Conservation (phyloP, 2,797 vertebrate species). For the Centroberyx gerrardi region DNA sequence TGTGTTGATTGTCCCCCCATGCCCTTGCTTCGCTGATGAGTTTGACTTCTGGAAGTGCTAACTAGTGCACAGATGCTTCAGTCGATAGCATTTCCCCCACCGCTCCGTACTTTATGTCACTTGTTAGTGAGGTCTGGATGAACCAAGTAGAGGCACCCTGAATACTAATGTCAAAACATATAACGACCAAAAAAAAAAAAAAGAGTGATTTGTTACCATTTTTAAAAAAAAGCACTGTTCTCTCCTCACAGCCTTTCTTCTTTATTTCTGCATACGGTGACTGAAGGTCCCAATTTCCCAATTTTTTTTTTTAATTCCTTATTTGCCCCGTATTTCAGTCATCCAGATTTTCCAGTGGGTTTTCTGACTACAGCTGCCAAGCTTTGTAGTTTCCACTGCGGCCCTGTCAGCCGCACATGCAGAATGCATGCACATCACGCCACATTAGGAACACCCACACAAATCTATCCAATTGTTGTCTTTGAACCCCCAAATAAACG, state of each 20-base stretch:
- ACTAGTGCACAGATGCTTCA: constrained; percentile 51
- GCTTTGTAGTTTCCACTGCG: neutral
- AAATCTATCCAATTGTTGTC: neutral
- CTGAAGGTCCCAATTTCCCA: neutral
- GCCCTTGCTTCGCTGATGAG: constrained; percentile 72
- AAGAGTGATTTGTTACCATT: neutral
- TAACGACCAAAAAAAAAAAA: neutral
- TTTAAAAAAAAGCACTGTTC: neutral
- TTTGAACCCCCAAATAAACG: neutral
- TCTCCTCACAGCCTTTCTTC: neutral
- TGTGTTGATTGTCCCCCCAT: constrained; percentile 69
- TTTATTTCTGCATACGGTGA: neutral
- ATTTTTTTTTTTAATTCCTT: too few species aligned
- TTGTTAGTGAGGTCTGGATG: neutral
- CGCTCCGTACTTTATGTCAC: neutral
- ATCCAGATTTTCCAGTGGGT: neutral
- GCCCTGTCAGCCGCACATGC: neutral
- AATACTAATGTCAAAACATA: constrained; percentile 36
- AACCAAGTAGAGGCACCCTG: constrained; percentile 23
- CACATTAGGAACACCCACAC: neutral
- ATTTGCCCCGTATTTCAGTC: neutral
- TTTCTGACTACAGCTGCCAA: neutral
- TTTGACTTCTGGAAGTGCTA: constrained; percentile 68
- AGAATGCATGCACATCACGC: too few species aligned
- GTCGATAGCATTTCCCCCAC: neutral